Base-by-base conservation (phyloP, 2,797 vertebrate species). In the Poecilia wingei region DNA sequence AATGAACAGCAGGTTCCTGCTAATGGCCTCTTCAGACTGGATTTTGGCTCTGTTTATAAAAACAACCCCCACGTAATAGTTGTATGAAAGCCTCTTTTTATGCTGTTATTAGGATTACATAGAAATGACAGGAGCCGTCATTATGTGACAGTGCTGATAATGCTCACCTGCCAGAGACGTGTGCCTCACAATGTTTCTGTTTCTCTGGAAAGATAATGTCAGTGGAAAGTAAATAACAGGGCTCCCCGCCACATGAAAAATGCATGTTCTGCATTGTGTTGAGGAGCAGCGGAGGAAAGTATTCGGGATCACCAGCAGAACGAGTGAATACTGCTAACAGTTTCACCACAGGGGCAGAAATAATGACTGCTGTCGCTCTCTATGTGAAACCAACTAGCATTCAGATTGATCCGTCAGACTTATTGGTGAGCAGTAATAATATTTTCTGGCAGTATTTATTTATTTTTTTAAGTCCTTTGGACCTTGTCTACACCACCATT, bases 11-110 rank as follows among this genome's bases (percentile, higher is more conserved):
- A 45, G 43, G 68, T 45, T 70, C 68, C 68, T 46, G 43, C 22
- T 84, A 75, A 84, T 77, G 64, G 74, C 53, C 73, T 83, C 74
- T 57, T 78, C 61, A 74, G 72, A 0, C 64, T 79, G 33, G 28
- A 20, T 1, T 57, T 57, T n/a, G 18, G 61, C 31, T 33, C 25
- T 45, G n/a, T 55, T 69, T 41, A 8, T 22, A 53, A 77, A 75
- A 73, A 73, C 31, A 9, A 45, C 14, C 57, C 33, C 13, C n/a
- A n/a, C 18, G 47, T 46, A 36, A 57, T 28, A 16, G 45, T 14
- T 45, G 7, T 1, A 22, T 72, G 45, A 51, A 45, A 41, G 71
- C 31, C 22, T 25, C n/a, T 8, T 80, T 12, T 59, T 18, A 31
- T 18, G 36, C 3, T 71, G 12, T 53, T 80, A 59, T 71, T 72